Evolutionary conservation across 2,888 invertebrate genomes (phyloP), one percentile per base, ranked within the genome.

Genomic region (Cephus pygmeus): DNA sequence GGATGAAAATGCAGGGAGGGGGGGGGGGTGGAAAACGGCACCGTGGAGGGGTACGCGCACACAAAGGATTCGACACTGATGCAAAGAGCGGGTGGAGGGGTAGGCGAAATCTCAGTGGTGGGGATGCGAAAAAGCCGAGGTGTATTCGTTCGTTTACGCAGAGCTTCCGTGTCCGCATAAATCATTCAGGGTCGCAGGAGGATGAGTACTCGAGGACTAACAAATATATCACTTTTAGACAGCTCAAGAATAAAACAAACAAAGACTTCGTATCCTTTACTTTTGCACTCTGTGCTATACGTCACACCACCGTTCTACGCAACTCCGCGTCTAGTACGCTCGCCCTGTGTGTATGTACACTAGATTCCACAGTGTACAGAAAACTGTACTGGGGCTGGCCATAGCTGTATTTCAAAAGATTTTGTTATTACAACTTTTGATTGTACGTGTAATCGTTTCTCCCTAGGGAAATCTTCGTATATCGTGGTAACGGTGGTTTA

Each of bases 241-340:
- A 81, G 79, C 79, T 84, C 78, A 82, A 80, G 82, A 82, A 85
- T 85, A 84, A 84, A 82, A 80, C 80, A 83, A 84, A 83, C 81
- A 82, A 83, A 35, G 56, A 56, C 23, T 15, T 56, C 9, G 56
- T 9, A 56, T 56, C 56, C 23, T 56, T 56, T 56, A 56, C 56
- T 23, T 23, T 56, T 56, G 56, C 56, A 56, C 23, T 56, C 56
- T 23, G 9, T 15, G 9, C 23, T 56, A 56, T 56, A 56, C 56
- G 56, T 56, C 56, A 56, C 56, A 23, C 23, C 56, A 9, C 23
- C 23, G 23, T 56, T 23, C 56, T 56, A 56, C 23, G 23, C 56
- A 2, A 9, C 9, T 56, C 15, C 23, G 56, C 15, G 40, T 40
- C 40, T 40, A 15, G 15, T 6, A 40, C 6, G 6, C 40, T 15